Evolutionary conservation across 2,113 vertebrate genomes (phyloP).

Genomic region (Campylomormyrus numenius): DNA sequence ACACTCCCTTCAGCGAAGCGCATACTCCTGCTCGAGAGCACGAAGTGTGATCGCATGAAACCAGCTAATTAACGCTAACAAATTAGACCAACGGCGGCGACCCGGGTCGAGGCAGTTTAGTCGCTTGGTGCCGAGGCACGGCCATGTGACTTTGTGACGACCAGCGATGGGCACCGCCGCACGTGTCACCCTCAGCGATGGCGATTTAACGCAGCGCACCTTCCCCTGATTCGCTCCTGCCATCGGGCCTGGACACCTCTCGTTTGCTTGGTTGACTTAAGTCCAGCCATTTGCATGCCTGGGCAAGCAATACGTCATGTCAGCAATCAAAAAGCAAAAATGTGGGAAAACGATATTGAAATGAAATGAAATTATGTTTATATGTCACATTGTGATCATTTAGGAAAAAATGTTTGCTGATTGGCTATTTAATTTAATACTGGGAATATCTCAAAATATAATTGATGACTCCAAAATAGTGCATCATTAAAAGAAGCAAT

Average conservation of each 20-base stretch:
- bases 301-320: not conserved
- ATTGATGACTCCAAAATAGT: not conserved
- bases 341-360: not conserved
- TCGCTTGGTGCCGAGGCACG: conserved; percentile 76
- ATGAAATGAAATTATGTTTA: not conserved
- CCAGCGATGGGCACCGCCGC: conserved; percentile 47
- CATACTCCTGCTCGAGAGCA: conserved; percentile 64
- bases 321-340: not conserved
- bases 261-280: not conserved
- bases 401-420: not conserved
- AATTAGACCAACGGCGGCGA: conserved; percentile 92
- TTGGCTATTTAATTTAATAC: not conserved
- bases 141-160: conserved; percentile 76
- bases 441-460: not conserved
- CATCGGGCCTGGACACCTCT: not conserved
- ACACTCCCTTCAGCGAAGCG: conserved; percentile 10
- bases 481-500: not conserved
- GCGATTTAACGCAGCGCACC: not conserved
- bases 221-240: not conserved
- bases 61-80: conserved; percentile 90
- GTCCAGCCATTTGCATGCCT: not conserved
- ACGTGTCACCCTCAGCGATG: conserved; percentile 45
- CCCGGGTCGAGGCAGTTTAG: conserved; percentile 77
- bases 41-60: conserved; percentile 77
- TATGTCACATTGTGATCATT: not conserved